phyloP scores from a whole-genome alignment of 2,113 vertebrate genomes.

The Gymnogyps californianus region DNA sequence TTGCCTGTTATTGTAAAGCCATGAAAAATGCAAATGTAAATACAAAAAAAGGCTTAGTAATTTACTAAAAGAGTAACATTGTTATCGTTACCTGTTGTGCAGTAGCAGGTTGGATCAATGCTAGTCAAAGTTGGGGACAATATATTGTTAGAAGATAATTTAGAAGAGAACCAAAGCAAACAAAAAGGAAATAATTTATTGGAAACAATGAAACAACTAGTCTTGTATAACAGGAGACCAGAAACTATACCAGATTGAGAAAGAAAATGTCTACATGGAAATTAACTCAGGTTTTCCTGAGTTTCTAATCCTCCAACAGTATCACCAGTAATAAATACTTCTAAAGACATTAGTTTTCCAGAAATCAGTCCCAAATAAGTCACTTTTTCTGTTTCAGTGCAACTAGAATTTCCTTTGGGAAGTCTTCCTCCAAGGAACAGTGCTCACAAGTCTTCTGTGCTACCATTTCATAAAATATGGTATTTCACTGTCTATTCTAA shows the following conservation, averaged over 20 bases:
- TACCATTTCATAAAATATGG: background rate
- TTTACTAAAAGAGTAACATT: background rate
- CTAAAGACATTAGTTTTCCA: background rate
- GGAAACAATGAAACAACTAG: background rate
- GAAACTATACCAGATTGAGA: background rate
- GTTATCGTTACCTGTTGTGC: background rate
- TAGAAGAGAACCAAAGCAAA: background rate
- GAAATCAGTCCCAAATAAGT: background rate
- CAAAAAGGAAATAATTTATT: background rate
- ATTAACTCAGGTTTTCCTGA: background rate
- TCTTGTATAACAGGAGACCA: background rate
- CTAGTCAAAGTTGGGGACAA: background rate
- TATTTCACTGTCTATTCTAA: background rate
- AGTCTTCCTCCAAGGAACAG: background rate
- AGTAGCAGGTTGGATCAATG: background rate
- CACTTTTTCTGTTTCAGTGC: background rate
- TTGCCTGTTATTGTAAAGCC: background rate
- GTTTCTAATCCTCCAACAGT: background rate
- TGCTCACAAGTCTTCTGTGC: background rate
- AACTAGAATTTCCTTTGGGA: background rate
- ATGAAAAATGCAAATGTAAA: background rate
- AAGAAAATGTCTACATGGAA: background rate
- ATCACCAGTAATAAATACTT: background rate
- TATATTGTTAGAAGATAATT: background rate
- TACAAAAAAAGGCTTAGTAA: background rate